Evolutionary conservation across 2,797 vertebrate species (phyloP).

Genomic region (Pseudochirops cupreus): DNA sequence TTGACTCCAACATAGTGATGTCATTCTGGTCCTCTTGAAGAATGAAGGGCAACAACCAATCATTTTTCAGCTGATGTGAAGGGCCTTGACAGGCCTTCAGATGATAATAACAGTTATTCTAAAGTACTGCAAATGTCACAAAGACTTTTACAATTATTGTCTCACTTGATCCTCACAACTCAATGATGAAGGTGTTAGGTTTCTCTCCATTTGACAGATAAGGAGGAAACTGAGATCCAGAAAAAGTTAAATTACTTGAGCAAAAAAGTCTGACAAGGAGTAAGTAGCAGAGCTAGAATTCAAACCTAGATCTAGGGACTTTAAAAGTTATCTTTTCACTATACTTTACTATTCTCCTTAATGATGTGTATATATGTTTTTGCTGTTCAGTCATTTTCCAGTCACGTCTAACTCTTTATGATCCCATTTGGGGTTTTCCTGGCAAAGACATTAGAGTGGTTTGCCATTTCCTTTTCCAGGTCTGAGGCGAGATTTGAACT

Average conservation of each 20-base stretch:
- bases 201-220: neutral
- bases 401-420: neutral
- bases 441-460: neutral
- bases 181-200: neutral
- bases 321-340: neutral
- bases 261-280: neutral
- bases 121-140: neutral
- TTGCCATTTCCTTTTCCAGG: neutral
- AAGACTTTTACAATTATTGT: neutral
- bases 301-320: neutral
- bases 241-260: neutral
- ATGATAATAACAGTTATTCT: neutral
- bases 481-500: neutral
- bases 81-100: neutral
- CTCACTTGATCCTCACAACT: neutral
- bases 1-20: neutral
- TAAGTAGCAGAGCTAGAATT: neutral
- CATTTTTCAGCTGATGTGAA: neutral
- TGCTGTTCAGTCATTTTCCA: too few relatives aligned
- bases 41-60: neutral
- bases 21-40: neutral
- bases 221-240: neutral
- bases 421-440: neutral
- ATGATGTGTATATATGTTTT: too few relatives aligned
- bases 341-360: neutral